These are phyloP conservation scores for Saccostrea glomerata DNA, from an alignment of 1,140 invertebrate species.

Conservation along the genomic window DNA sequence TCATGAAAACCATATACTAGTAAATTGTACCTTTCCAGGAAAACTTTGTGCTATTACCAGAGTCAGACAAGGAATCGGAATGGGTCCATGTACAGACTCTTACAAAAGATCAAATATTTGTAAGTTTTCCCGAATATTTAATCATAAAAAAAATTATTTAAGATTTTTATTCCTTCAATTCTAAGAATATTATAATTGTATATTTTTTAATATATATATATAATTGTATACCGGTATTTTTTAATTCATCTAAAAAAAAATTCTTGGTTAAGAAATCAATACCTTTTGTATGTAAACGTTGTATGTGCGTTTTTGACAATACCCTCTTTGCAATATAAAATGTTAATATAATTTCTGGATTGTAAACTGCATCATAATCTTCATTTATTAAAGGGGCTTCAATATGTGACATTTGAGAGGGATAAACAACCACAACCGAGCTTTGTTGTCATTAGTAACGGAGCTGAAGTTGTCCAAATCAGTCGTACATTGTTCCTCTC, in stretches of 20 bases:
- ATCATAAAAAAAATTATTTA: no score
- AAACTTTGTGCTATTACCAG: not conserved
- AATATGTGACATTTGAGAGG: slow-evolving; percentile 24
- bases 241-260: no score
- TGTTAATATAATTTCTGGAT: no score
- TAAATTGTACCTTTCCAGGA: not conserved
- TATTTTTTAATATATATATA: no score
- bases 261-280: no score
- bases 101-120: slow-evolving; percentile 29
- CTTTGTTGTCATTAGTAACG: slow-evolving; percentile 25
- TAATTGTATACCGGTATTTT: no score
- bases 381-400: not conserved
- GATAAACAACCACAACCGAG: slow-evolving; percentile 20
- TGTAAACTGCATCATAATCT: not conserved
- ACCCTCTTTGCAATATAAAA: no score
- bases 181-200: no score
- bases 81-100: slow-evolving; percentile 36
- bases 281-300: no score
- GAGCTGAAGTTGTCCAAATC: slow-evolving; percentile 10
- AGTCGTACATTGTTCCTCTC: slow-evolving; percentile 8
- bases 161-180: no score
- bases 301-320: no score
- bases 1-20: no score
- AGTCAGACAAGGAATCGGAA: not conserved
- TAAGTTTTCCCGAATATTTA: slow-evolving; percentile 10